phyloP scores from a whole-genome alignment of 2,113 vertebrate species.

The Triplophysa dalaica region DNA sequence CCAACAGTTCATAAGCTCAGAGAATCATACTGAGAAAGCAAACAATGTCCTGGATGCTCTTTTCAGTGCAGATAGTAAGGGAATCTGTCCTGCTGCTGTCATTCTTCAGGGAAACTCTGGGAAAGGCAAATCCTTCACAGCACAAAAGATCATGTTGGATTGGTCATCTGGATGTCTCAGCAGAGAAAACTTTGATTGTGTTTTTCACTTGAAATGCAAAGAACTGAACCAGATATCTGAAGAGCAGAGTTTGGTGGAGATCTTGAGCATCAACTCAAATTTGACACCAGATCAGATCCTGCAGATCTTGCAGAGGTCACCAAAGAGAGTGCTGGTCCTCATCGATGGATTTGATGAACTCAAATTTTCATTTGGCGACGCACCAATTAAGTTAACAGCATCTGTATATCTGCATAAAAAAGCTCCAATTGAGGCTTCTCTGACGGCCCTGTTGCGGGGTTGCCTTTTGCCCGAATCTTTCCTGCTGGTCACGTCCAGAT shows the following conservation, averaged over 20 bases:
- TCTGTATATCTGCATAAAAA: too few species aligned
- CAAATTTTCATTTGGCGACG: slow-evolving; percentile 58
- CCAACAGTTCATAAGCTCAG: slow-evolving; percentile 6
- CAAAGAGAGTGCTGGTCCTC: slow-evolving; percentile 63
- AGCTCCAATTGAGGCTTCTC: slow-evolving; percentile 43
- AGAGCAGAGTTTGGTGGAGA: slow-evolving; percentile 54
- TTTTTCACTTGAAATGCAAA: slow-evolving; percentile 70
- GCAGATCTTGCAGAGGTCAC: slow-evolving; percentile 52
- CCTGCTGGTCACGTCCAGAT: slow-evolving; percentile 66
- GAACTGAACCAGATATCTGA: slow-evolving; percentile 34
- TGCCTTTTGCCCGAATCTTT: slow-evolving; percentile 55
- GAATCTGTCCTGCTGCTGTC: slow-evolving; percentile 52
- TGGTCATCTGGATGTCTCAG: slow-evolving; percentile 56
- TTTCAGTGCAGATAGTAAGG: slow-evolving; percentile 8
- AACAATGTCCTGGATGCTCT: slow-evolving; percentile 19
- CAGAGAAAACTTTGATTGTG: slow-evolving; percentile 52
- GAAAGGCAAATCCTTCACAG: slow-evolving; percentile 70
- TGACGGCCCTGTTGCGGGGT: slow-evolving; percentile 62
- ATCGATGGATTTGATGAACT: slow-evolving; percentile 52
- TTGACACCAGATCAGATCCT: neutral
- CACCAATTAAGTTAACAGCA: too few species aligned
- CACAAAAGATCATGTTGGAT: slow-evolving; percentile 38
- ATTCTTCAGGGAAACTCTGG: slow-evolving; percentile 69
- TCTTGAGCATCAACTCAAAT: slow-evolving; percentile 56
- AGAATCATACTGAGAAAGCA: neutral